Conservation (phyloP, 2,888 invertebrate genomes). For the Caenorhabditis wallacei region DNA sequence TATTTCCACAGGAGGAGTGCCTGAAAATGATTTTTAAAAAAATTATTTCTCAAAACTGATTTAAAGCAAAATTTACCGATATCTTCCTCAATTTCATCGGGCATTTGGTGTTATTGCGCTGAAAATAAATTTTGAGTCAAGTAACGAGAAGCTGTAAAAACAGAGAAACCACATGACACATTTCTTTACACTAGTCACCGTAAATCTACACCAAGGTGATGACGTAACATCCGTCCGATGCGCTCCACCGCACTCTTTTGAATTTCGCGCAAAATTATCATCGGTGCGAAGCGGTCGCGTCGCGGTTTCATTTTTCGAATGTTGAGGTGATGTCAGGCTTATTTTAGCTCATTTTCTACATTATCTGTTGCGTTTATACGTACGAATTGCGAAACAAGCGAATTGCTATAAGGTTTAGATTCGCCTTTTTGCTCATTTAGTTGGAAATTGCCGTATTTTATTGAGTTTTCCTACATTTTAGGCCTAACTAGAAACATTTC, state of each 20-base stretch:
- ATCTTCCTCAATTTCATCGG: conserved; percentile 35
- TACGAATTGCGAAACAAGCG: too few relatives aligned
- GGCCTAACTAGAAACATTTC: background rate
- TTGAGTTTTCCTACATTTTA: background rate
- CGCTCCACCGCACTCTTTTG: conserved; percentile 50
- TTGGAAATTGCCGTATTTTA: background rate
- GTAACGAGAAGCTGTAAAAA: conserved; percentile 14
- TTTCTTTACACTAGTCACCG: background rate
- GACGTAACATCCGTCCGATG: conserved; percentile 11
- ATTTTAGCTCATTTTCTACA: background rate
- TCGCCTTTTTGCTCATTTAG: too few relatives aligned
- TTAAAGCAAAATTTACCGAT: background rate
- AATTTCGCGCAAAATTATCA: conserved; percentile 28
- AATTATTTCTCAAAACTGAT: background rate
- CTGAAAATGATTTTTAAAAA: background rate
- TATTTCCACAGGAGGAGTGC: too few relatives aligned
- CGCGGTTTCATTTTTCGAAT: conserved; percentile 31
- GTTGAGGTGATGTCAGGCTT: background rate
- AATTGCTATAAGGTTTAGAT: too few relatives aligned
- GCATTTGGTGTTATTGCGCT: conserved; percentile 18
- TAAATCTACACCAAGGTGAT: conserved; percentile 21
- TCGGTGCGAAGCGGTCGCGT: conserved; percentile 43
- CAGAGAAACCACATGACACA: conserved; percentile 15
- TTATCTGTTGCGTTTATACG: background rate
- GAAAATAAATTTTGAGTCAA: conserved; percentile 19